Percentiles rank a stretch among this genome's conserved stretches.
Evolutionary conservation across 2,797 vertebrate genomes (phyloP).

Genomic region (Danio aesculapii): DNA sequence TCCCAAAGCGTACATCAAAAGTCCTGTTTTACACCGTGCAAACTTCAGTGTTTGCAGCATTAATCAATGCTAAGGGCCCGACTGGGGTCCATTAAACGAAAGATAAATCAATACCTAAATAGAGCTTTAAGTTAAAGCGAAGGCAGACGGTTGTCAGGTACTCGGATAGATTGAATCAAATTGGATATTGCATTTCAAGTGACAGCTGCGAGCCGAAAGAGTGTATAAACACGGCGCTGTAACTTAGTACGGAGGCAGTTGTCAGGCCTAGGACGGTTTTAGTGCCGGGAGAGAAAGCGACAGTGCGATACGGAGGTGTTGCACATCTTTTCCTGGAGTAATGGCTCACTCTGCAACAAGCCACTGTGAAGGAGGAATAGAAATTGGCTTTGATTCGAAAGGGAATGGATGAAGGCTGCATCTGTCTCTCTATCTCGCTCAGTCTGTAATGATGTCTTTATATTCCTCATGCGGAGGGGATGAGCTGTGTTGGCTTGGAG

Average conservation of each 20-base stretch:
- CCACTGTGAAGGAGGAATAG: constrained; percentile 63
- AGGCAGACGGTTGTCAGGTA: constrained; percentile 30
- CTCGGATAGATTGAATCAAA: constrained; percentile 31
- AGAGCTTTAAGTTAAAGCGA: constrained; percentile 43
- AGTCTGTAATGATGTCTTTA: constrained; percentile 75
- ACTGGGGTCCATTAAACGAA: constrained; percentile 35
- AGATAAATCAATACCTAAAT: constrained; percentile 46
- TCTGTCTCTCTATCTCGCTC: constrained; percentile 46
- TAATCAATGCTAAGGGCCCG: constrained; percentile 40
- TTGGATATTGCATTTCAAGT: constrained; percentile 30
- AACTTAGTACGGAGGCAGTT: constrained; percentile 32
- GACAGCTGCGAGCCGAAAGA: constrained; percentile 34
- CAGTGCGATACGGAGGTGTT: constrained; percentile 20
- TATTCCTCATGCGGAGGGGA: constrained; percentile 71
- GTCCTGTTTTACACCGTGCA: constrained; percentile 35
- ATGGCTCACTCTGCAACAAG: constrained; percentile 66
- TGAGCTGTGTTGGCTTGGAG: constrained; percentile 64
- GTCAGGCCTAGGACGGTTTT: constrained; percentile 33
- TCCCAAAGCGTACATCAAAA: constrained; percentile 39
- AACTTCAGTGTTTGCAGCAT: constrained; percentile 40
- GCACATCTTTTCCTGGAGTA: constrained; percentile 60
- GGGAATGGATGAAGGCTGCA: constrained; percentile 71
- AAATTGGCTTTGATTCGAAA: constrained; percentile 79
- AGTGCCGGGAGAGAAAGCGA: constrained; percentile 40
- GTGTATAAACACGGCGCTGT: constrained; percentile 31